Conservation (phyloP, 2,797 vertebrate genomes). For the Lacerta agilis region DNA sequence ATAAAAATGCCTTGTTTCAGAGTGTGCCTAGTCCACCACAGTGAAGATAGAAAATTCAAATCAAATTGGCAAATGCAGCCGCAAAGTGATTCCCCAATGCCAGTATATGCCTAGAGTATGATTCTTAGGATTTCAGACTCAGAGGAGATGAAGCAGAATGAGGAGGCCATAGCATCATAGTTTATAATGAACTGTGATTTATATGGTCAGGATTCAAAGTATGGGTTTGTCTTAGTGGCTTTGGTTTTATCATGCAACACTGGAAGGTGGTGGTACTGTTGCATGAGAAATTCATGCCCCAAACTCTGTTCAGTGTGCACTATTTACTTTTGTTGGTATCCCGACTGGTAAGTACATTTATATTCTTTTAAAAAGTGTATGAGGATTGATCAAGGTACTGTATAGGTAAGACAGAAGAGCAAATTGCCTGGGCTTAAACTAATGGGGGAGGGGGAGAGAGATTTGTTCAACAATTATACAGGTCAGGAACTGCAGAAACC, state of each 20-base stretch:
- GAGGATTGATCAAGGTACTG: not conserved
- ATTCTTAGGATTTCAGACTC: constrained; percentile 5
- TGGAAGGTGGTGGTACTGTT: not conserved
- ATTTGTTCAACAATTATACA: not conserved
- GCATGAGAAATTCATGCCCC: not conserved
- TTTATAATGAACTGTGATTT: constrained; percentile 26
- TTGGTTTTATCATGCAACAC: not conserved
- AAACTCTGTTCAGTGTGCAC: not conserved
- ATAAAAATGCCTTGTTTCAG: constrained; percentile 45
- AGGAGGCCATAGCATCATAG: constrained; percentile 39
- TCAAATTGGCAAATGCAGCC: constrained; percentile 38
- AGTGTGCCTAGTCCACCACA: constrained; percentile 14
- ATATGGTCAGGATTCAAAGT: not conserved
- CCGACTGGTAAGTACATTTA: not conserved
- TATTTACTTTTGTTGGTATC: not conserved
- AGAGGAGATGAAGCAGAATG: constrained; percentile 39
- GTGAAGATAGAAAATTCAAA: constrained; percentile 25
- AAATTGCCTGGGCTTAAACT: not conserved
- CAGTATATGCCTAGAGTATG: constrained; percentile 54
- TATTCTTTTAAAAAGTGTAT: not conserved
- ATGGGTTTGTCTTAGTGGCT: not conserved
- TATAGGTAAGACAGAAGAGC: not conserved
- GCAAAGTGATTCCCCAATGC: constrained; percentile 12
- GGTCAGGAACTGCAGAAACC: not conserved
- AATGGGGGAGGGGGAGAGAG: not conserved